Percentiles rank a stretch among this genome's conserved stretches.
phyloP scores from a whole-genome alignment of 1,140 invertebrate genomes.

The Drosophila busckii region DNA sequence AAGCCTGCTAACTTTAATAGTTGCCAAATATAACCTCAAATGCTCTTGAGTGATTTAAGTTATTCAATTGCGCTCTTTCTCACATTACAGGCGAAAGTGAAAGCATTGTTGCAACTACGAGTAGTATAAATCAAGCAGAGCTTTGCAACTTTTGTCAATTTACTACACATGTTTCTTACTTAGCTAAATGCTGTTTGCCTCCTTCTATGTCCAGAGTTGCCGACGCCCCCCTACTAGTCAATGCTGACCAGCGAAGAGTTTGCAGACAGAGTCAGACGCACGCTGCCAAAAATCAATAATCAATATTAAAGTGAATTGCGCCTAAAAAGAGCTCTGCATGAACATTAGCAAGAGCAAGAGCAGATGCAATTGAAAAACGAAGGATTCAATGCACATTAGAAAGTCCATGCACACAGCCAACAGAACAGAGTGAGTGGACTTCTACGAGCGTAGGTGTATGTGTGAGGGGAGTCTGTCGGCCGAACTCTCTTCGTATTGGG shows the following conservation, averaged over 20 bases:
- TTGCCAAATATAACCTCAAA: constrained; percentile 3
- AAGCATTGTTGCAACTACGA: constrained; percentile 1
- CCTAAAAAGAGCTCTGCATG: constrained; percentile 43
- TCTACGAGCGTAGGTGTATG: constrained; percentile 1
- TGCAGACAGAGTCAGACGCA: constrained; percentile 13
- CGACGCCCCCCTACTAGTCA: no score
- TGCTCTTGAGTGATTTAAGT: not conserved
- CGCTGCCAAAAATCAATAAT: constrained; percentile 62
- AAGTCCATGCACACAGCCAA: constrained; percentile 9
- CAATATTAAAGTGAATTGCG: constrained; percentile 53
- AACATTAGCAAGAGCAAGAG: constrained; percentile 23
- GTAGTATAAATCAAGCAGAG: constrained; percentile 2
- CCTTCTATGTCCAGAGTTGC: not conserved
- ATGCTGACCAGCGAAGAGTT: no score
- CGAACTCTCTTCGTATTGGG: no score
- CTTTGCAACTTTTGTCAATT: not conserved
- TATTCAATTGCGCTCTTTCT: not conserved
- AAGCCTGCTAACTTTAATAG: constrained; percentile 2
- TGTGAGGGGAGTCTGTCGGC: constrained; percentile 3
- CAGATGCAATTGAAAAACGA: constrained; percentile 59
- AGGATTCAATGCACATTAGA: constrained; percentile 50
- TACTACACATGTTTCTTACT: no score
- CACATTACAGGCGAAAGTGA: constrained; percentile 1
- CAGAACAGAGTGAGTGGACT: constrained; percentile 12
- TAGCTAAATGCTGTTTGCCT: no score